Base-by-base conservation (phyloP, 2,888 invertebrate genomes). In the Sesamia inferens region DNA sequence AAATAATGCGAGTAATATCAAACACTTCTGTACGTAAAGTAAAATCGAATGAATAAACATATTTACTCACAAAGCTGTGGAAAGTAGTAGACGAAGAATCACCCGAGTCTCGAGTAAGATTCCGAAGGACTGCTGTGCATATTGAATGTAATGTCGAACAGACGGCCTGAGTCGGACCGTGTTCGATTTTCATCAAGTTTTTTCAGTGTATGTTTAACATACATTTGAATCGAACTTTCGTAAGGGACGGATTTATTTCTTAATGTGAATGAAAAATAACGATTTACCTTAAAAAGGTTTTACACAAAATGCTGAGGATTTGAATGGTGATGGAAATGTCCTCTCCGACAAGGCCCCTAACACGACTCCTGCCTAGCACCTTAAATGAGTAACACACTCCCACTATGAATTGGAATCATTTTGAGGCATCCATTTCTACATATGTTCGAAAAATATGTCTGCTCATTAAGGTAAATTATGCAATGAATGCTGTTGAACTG, bases 181-280 rank as follows among this genome's bases (percentile, higher is more conserved):
- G 57, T 68, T 83, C 57, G 54, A 79, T 71, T 78, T 83, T 42
- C 61, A 51, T 57, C 55, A 71, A 83, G 55, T 69, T 73, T 31
- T 59, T 66, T 42, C 59, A 13, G 11, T 68, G 13, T 65, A 14
- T 73, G 51, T 67, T 73, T 69, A 58, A 47, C 64, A 83, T 64
- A 54, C 42, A 67, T 62, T 70, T 82, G 31, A 78, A 48, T 68
- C 22, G 8, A 76, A 67, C 22, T 64, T 78, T 63, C 39, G 13
- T 22, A 63, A 1, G 22, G 48, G 14, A 54, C 11, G 4, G 42
- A 8, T 42, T 62, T 24, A 1, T 63, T 39, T 68, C 51, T 54
- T 10, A 11, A 19, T 5, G 14, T 10, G 1, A 10, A 51, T 14
- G 11, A 5, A 10, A 44, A 31, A 13, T 31, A 1, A 8, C 31